Conservation (phyloP, 2,888 invertebrate genomes). For the Lasioglossum malachurum region DNA sequence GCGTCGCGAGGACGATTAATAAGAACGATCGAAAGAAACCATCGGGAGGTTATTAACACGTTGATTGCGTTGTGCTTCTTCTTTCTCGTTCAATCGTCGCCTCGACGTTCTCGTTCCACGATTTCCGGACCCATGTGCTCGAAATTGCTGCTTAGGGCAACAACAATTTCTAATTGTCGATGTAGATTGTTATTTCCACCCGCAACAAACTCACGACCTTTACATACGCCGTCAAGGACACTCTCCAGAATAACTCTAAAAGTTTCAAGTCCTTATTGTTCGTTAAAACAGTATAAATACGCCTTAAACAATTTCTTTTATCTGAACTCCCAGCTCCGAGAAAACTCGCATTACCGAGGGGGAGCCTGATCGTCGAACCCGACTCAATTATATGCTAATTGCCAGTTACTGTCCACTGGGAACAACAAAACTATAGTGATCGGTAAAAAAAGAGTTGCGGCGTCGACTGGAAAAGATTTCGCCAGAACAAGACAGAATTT, state of each 20-base stretch:
- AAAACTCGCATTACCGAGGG: slow-evolving; percentile 34
- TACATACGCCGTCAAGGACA: neutral
- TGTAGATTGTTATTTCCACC: too few relatives aligned
- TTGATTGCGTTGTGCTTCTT: slow-evolving; percentile 33
- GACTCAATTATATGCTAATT: slow-evolving; percentile 63
- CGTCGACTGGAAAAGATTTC: slow-evolving; percentile 17
- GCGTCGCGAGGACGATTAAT: slow-evolving; percentile 35
- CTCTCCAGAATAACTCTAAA: neutral
- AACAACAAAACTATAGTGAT: slow-evolving; percentile 34
- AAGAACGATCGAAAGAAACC: neutral
- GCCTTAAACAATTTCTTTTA: slow-evolving; percentile 8
- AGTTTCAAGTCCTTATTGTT: neutral
- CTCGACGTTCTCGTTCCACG: too few relatives aligned
- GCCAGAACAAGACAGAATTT: slow-evolving; percentile 15
- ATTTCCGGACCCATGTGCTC: too few relatives aligned
- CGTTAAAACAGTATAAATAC: neutral
- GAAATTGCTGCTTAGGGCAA: too few relatives aligned
- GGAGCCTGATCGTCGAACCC: slow-evolving; percentile 44
- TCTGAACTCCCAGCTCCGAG: slow-evolving; percentile 27
- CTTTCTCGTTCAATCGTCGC: neutral
- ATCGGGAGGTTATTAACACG: slow-evolving; percentile 53
- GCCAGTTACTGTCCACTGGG: slow-evolving; percentile 33
- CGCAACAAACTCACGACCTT: neutral
- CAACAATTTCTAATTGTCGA: too few relatives aligned
- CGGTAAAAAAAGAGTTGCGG: neutral